Evolutionary conservation across 2,113 vertebrate species (phyloP).

Genomic region (Rhabdomys dilectus): DNA sequence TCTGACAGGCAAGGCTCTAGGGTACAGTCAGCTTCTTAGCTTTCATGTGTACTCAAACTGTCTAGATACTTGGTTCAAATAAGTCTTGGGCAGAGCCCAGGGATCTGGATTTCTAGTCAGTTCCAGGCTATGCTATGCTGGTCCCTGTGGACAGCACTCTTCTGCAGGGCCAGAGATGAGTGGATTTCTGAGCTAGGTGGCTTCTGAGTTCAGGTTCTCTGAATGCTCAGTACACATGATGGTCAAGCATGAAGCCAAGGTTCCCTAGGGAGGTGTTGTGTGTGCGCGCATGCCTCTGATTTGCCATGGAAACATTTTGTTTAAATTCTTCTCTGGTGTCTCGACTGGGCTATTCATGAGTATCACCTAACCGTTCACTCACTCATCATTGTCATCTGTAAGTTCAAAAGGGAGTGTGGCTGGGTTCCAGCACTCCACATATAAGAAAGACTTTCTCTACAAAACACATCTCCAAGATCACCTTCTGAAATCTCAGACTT

Average conservation of each 20-base stretch:
- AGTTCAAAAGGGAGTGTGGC: background rate
- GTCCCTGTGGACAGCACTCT: background rate
- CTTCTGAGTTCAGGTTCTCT: background rate
- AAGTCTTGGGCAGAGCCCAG: background rate
- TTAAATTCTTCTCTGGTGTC: background rate
- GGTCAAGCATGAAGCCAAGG: background rate
- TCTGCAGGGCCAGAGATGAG: background rate
- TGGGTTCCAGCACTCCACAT: background rate
- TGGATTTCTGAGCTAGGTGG: background rate
- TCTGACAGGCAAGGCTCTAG: background rate
- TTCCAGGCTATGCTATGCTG: background rate
- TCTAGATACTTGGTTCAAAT: background rate
- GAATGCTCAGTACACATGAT: background rate
- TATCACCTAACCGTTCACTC: background rate
- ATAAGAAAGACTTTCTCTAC: background rate
- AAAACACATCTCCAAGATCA: background rate
- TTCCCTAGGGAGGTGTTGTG: background rate
- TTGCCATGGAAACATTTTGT: background rate
- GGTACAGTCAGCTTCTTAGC: background rate
- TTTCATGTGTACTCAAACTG: background rate
- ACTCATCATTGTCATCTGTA: background rate
- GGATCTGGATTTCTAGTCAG: background rate
- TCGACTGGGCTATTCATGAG: background rate
- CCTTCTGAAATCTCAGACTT: background rate
- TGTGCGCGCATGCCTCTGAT: background rate